A percentile compares a stretch with the other conserved stretches of the same genome.
Conservation (phyloP, 2,888 invertebrate species). For the Coelinius sp. region DNA sequence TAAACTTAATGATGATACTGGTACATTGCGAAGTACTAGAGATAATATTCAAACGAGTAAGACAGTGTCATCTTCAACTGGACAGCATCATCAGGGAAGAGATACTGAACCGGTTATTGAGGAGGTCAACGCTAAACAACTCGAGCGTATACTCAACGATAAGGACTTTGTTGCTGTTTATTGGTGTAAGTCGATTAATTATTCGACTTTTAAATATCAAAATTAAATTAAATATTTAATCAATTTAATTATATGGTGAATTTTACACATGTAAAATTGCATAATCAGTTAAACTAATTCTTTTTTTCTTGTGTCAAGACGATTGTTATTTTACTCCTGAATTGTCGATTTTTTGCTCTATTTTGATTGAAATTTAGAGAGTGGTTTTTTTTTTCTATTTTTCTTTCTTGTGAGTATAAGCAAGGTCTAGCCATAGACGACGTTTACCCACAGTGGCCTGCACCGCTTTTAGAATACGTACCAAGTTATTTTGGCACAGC, state of each 20-base stretch:
- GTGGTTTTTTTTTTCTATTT: neutral
- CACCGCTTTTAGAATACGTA: conserved; percentile 67
- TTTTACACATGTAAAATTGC: neutral
- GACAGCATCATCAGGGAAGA: conserved; percentile 52
- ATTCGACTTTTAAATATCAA: neutral
- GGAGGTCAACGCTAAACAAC: conserved; percentile 93
- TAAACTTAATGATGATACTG: conserved; percentile 46
- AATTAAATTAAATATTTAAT: neutral
- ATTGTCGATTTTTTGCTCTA: too few species aligned
- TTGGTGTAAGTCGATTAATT: conserved; percentile 87
- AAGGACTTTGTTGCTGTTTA: conserved; percentile 96
- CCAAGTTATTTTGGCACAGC: conserved; percentile 66
- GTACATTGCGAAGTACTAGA: conserved; percentile 35
- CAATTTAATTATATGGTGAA: neutral
- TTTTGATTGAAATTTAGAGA: neutral
- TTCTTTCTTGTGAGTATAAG: neutral
- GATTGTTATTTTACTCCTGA: too few species aligned
- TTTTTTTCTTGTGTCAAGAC: too few species aligned
- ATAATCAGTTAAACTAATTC: too few species aligned
- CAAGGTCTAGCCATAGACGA: conserved; percentile 43
- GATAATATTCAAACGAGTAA: neutral
- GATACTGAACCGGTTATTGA: conserved; percentile 86
- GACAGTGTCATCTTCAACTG: conserved; percentile 37
- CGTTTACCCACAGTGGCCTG: conserved; percentile 57
- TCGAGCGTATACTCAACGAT: conserved; percentile 89